phyloP scores from a whole-genome alignment of 2,797 vertebrate genomes.

The Vireo griseus region DNA sequence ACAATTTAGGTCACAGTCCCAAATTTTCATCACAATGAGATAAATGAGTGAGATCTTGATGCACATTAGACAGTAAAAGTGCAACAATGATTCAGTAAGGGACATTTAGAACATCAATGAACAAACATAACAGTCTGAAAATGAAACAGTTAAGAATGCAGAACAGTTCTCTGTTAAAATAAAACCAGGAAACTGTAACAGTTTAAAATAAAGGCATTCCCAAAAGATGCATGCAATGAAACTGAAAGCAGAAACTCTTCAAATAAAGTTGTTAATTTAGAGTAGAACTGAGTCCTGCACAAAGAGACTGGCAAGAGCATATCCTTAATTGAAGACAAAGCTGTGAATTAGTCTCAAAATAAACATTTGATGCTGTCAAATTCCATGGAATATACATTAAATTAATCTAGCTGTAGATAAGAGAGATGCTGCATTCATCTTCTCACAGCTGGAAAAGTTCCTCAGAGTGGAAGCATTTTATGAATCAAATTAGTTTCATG shows the following conservation, averaged over 20 bases:
- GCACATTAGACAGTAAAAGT: not conserved
- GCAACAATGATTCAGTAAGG: not conserved
- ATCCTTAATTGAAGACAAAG: not conserved
- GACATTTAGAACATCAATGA: constrained; percentile 54
- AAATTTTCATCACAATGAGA: constrained; percentile 3
- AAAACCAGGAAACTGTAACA: constrained; percentile 10
- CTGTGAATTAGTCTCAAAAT: not conserved
- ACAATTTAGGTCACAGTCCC: constrained; percentile 7
- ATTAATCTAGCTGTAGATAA: not conserved
- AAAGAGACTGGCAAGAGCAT: not conserved
- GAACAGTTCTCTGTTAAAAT: constrained; percentile 8
- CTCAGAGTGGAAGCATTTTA: not conserved
- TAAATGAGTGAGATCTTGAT: constrained; percentile 29
- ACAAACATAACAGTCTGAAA: not conserved
- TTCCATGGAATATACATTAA: not conserved
- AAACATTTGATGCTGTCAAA: not conserved
- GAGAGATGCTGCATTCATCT: not conserved
- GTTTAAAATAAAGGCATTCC: constrained; percentile 10
- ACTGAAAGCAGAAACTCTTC: not conserved
- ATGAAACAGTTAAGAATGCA: constrained; percentile 9
- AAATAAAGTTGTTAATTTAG: not conserved
- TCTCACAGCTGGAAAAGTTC: not conserved
- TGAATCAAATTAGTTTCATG: not conserved
- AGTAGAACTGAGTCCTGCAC: not conserved
- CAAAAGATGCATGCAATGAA: not conserved